Percentiles rank a stretch among this genome's conserved stretches.
These are phyloP conservation scores for Paralichthys olivaceus DNA, from an alignment of 2,113 vertebrate species.

Conservation along the genomic window DNA sequence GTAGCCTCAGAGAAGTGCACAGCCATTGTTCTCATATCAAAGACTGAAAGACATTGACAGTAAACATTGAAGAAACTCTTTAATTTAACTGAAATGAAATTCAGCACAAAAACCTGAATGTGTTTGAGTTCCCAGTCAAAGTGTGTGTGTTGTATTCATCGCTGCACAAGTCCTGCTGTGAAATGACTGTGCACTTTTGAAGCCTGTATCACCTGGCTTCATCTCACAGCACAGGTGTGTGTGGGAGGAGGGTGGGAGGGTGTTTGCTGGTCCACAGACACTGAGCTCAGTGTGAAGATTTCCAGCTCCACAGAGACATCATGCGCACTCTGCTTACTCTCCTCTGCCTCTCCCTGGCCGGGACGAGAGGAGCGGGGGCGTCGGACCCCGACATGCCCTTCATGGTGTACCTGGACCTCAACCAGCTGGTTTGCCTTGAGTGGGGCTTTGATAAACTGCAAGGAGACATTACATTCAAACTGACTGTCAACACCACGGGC, in stretches of 20 bases:
- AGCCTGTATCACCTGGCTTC: slow-evolving; percentile 35
- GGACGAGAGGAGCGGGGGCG: slow-evolving; percentile 6
- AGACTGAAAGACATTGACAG: no score
- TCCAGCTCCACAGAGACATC: slow-evolving; percentile 21
- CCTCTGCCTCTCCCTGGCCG: slow-evolving; percentile 43
- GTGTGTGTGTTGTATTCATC: background rate
- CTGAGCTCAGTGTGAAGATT: slow-evolving; percentile 42
- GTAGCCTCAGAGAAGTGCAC: no score
- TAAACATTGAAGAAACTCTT: no score
- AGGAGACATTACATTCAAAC: slow-evolving; percentile 80
- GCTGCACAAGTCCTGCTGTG: background rate
- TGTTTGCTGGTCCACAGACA: slow-evolving; percentile 5
- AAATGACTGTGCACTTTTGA: slow-evolving; percentile 42
- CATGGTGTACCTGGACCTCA: slow-evolving; percentile 78
- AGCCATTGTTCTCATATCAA: no score
- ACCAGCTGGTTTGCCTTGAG: slow-evolving; percentile 59
- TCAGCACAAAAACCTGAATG: background rate
- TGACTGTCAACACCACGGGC: slow-evolving; percentile 78
- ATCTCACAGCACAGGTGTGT: slow-evolving; percentile 63
- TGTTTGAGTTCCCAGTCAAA: background rate
- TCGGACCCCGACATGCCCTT: slow-evolving; percentile 67
- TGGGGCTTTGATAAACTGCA: slow-evolving; percentile 80
- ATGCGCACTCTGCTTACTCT: slow-evolving; percentile 55
- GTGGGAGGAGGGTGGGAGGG: slow-evolving; percentile 29
- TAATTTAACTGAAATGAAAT: no score